Base-by-base conservation (phyloP, 2,797 vertebrate species). In the Jordanella pulchra region DNA sequence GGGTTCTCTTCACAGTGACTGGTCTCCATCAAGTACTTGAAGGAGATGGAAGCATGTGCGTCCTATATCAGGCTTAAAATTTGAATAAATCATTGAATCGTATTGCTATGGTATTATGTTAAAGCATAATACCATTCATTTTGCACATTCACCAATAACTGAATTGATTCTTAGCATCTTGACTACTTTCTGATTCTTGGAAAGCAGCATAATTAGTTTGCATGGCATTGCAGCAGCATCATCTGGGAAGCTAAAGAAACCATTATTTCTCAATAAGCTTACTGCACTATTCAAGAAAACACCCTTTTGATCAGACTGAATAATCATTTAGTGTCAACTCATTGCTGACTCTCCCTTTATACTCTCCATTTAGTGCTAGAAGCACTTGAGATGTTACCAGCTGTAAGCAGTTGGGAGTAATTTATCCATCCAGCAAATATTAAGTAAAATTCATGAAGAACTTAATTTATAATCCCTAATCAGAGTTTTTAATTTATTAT, bases 1-100 rank as follows among this genome's bases (percentile, higher is more conserved):
- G 85, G 86, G 89, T 86, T 78, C 77, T 80, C 77, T 88, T 67
- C 78, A 30, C 78, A 80, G 81, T 75, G 84, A 75, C 72, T 50
- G 86, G 83, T 83, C 83, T 85, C 65, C 51, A 68, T 86, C 75
- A 76, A 81, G 71, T 63, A 73, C 73, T 84, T 81, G 69, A 14
- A 84, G 68, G 73, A 82, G 79, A 81, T 73, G 42, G 30, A 76
- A 84, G 78, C 28, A 45, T 0, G 28, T 74, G 75, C 77, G 51
- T 75, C 71, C 55, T 68, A 72, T 66, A 69, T 25, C 53, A 1
- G 25, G 67, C 65, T 39, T 71, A 11, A 69, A 87, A 67, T 74
- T 69, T 74, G 27, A 30, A 54, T n/a, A 42, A 1, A 75, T 76
- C 17, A 71, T 60, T 50, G 4, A 3, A 35, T 65, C 76, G 32